Conservation (phyloP, 2,797 vertebrate species). For the Syndactyla subalaris region DNA sequence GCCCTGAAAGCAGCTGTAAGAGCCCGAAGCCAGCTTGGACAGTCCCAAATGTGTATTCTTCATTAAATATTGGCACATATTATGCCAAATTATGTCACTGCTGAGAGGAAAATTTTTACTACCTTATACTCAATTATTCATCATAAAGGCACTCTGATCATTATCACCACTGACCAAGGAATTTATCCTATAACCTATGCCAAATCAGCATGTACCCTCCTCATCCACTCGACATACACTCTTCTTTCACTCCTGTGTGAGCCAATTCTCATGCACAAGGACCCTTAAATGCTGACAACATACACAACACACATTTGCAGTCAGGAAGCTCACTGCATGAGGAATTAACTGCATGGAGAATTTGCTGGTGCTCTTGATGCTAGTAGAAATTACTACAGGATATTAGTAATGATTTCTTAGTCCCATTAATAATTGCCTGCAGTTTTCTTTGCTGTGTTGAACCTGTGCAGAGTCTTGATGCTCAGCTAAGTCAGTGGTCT, state of each 20-base stretch:
- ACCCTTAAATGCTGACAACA: background rate
- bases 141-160: background rate
- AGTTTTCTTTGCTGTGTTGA: background rate
- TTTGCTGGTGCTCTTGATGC: background rate
- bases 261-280: background rate
- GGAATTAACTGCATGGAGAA: background rate
- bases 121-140: background rate
- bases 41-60: conserved; percentile 50
- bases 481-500: background rate
- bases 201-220: background rate
- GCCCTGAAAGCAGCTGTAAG: conserved; percentile 4
- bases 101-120: background rate
- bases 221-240: background rate
- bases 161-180: background rate
- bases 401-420: background rate
- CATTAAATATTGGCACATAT: conserved; percentile 12
- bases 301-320: background rate
- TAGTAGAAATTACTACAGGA: background rate
- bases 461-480: background rate
- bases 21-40: conserved; percentile 43
- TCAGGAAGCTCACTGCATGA: background rate
- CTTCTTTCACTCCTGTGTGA: background rate
- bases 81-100: background rate
- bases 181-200: background rate
- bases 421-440: background rate